Evolutionary conservation across 1,140 invertebrate genomes (phyloP), one percentile per base, ranked within the genome.

Genomic region (Proctacanthus coquilletti): DNA sequence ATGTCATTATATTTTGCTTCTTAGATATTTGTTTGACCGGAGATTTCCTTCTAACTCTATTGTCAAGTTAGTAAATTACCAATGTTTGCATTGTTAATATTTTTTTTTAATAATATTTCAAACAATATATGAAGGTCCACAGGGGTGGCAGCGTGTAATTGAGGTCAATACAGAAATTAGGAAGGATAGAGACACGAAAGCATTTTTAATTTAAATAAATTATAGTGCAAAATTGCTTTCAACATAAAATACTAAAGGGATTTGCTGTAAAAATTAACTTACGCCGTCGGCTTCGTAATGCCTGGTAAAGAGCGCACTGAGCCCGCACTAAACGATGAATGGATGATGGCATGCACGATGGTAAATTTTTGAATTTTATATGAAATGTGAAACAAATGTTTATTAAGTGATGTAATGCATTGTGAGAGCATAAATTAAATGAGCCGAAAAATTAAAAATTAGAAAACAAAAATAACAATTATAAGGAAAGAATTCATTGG

Each of bases 31-130:
- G 40, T 38, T 42, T 42, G n/a, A 42, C 31, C 38, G 75, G 74
- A 45, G 71, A 69, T 69, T 79, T 80, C 56, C 76, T 67, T 50
- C 75, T 67, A 50, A 78, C 72, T 62, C 76, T 79, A 66, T 40
- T 54, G n/a, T n/a, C n/a, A n/a, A n/a, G n/a, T n/a, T n/a, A n/a
- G n/a, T n/a, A n/a, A n/a, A n/a, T n/a, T n/a, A n/a, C n/a, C n/a
- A n/a, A n/a, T n/a, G n/a, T n/a, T n/a, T n/a, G n/a, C n/a, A n/a
- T n/a, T n/a, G n/a, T n/a, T n/a, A 46, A 5, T 20, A 15, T 10
- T 15, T 15, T 18, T 25, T 30, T 21, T 14, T 18, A 10, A 31
- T 17, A 39, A 21, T 31, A n/a, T n/a, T n/a, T n/a, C n/a, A n/a
- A n/a, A n/a, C n/a, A n/a, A n/a, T n/a, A n/a, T n/a, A n/a, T n/a